phyloP scores from a whole-genome alignment of 2,797 vertebrate species.

The Sparidentex hasta region DNA sequence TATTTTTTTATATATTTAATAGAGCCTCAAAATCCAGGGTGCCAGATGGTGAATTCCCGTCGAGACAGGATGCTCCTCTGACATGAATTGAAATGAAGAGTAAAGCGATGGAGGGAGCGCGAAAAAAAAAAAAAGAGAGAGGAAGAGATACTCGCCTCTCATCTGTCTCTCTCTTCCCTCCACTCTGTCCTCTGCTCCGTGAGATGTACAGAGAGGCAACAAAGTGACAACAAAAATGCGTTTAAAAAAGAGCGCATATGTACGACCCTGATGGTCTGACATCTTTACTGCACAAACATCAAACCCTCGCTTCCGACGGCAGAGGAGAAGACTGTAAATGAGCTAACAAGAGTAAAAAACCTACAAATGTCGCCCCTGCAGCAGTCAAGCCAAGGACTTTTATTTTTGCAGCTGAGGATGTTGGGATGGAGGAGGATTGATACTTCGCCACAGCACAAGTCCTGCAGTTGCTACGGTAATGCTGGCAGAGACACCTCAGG shows the following conservation, averaged over 20 bases:
- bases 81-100: constrained; percentile 40
- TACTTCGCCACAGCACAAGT: neutral
- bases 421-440: neutral
- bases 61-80: constrained; percentile 44
- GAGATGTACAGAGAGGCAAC: neutral
- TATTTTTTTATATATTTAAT: constrained; percentile 46
- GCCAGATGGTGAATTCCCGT: constrained; percentile 60
- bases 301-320: neutral
- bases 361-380: neutral
- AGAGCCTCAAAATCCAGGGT: constrained; percentile 38
- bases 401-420: neutral
- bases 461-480: constrained; percentile 28
- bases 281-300: constrained; percentile 10
- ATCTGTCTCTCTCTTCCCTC: constrained; percentile 4
- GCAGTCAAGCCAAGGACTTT: neutral
- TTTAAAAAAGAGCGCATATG: neutral
- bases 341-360: constrained; percentile 7
- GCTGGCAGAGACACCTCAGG: constrained; percentile 27
- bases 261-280: neutral
- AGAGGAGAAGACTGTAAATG: neutral
- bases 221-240: neutral
- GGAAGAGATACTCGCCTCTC: constrained; percentile 1
- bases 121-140: neutral
- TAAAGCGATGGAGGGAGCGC: neutral
- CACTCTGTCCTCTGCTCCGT: constrained; percentile 12